phyloP scores from a whole-genome alignment of 2,888 invertebrate species.

The Emesis furor region DNA sequence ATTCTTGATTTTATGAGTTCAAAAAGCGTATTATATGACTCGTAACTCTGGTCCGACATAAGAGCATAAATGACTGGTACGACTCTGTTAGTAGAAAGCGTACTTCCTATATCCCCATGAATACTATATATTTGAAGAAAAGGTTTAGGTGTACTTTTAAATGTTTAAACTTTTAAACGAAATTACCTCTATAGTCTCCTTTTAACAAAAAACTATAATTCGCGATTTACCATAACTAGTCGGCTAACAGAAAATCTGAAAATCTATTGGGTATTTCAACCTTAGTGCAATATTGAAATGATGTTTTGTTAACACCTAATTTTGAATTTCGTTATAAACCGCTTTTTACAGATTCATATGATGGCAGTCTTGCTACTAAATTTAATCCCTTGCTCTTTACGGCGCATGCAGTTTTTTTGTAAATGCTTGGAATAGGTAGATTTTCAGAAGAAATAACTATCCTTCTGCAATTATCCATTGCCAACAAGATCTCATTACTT shows the following conservation, averaged over 20 bases:
- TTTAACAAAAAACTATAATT: slow-evolving; percentile 21
- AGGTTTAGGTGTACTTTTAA: no score
- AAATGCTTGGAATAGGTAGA: slow-evolving; percentile 9
- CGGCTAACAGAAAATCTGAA: slow-evolving; percentile 24
- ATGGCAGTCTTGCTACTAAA: slow-evolving; percentile 16
- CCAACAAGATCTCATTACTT: slow-evolving; percentile 18
- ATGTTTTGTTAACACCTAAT: slow-evolving; percentile 22
- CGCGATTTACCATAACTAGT: slow-evolving; percentile 20
- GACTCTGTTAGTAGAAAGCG: no score
- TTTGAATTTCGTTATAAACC: slow-evolving; percentile 14
- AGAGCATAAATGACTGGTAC: no score
- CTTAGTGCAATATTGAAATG: slow-evolving; percentile 10
- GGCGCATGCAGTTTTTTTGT: slow-evolving; percentile 11
- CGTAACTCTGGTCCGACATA: no score
- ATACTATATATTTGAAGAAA: no score
- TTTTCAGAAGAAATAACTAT: slow-evolving; percentile 10
- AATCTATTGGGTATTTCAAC: slow-evolving; percentile 23
- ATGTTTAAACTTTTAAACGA: no score
- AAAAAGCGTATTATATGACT: no score
- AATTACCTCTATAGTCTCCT: neutral
- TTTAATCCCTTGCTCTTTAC: slow-evolving; percentile 17
- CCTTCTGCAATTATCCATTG: slow-evolving; percentile 5
- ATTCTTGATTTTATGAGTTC: no score
- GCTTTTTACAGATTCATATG: slow-evolving; percentile 6
- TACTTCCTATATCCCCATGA: no score